A percentile compares a stretch with the other conserved stretches of the same genome.
phyloP scores from a whole-genome alignment of 1,140 invertebrate genomes.

The Drosophila mojavensis region DNA sequence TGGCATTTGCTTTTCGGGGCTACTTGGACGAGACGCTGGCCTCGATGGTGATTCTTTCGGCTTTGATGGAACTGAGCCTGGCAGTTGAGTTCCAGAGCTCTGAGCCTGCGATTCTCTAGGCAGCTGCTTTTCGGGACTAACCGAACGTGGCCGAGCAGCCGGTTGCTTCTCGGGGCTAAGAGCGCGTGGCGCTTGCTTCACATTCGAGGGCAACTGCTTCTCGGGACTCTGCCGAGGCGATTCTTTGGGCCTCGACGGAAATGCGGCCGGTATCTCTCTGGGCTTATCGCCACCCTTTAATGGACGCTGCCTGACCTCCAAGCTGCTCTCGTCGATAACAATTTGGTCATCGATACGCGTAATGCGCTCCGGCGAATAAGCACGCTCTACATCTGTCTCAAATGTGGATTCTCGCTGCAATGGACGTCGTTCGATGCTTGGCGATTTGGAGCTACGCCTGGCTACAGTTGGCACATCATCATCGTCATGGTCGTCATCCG shows the following conservation, averaged over 20 bases:
- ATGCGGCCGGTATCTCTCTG: not conserved
- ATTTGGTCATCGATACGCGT: conserved; percentile 56
- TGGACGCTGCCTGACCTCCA: conserved; percentile 10
- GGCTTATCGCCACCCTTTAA: conserved; percentile 34
- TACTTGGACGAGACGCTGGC: conserved; percentile 5
- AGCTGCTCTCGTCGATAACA: conserved; percentile 48
- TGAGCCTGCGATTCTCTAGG: conserved; percentile 9
- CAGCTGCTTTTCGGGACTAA: conserved; percentile 25
- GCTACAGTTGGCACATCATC: conserved; percentile 21
- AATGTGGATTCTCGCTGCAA: conserved; percentile 67
- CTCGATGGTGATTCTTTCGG: not conserved
- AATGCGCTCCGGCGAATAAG: conserved; percentile 44
- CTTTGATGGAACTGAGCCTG: not conserved
- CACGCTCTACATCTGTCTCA: conserved; percentile 47
- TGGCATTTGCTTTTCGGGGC: conserved; percentile 20
- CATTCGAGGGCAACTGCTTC: conserved; percentile 11
- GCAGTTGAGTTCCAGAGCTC: not conserved
- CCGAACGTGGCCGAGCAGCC: conserved; percentile 13
- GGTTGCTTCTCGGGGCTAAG: conserved; percentile 10
- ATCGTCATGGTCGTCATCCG: conserved; percentile 36
- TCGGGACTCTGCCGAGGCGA: conserved; percentile 8
- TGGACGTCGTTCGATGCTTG: conserved; percentile 54
- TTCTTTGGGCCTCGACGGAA: conserved; percentile 18
- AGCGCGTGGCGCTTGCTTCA: conserved; percentile 6
- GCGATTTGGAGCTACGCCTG: conserved; percentile 59